These are phyloP conservation scores for Morus bassanus DNA, from an alignment of 2,797 vertebrate genomes.

Conservation along the genomic window DNA sequence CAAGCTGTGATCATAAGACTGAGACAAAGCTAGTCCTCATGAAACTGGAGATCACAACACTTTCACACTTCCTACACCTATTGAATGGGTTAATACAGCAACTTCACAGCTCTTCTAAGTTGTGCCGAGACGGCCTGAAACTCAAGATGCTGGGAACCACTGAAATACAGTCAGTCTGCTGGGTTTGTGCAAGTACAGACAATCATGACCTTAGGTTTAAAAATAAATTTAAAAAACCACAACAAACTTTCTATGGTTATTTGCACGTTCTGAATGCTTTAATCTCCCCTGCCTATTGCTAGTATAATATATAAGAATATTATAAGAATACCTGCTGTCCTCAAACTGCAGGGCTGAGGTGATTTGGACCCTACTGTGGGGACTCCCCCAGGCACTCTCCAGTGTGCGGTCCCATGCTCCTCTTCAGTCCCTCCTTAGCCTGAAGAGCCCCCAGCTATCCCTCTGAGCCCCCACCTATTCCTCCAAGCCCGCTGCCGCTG, in stretches of 20 bases:
- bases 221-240: not conserved
- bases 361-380: not conserved
- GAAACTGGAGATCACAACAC: not conserved
- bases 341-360: not conserved
- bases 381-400: not conserved
- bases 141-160: not conserved
- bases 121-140: not conserved
- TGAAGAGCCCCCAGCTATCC: not conserved
- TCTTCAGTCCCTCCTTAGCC: not conserved
- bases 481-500: fast-evolving
- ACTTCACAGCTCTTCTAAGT: not conserved
- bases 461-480: fast-evolving
- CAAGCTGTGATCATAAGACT: not conserved
- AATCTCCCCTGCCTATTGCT: not conserved
- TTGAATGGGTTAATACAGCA: not conserved
- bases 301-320: not conserved
- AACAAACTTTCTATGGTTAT: not conserved
- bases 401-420: not conserved
- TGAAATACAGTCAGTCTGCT: not conserved
- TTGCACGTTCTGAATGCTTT: not conserved
- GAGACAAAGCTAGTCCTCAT: not conserved
- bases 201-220: not conserved
- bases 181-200: not conserved
- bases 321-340: not conserved
- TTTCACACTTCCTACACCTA: not conserved